Conservation (phyloP, 2,113 vertebrate species). For the Perca schrenkii region DNA sequence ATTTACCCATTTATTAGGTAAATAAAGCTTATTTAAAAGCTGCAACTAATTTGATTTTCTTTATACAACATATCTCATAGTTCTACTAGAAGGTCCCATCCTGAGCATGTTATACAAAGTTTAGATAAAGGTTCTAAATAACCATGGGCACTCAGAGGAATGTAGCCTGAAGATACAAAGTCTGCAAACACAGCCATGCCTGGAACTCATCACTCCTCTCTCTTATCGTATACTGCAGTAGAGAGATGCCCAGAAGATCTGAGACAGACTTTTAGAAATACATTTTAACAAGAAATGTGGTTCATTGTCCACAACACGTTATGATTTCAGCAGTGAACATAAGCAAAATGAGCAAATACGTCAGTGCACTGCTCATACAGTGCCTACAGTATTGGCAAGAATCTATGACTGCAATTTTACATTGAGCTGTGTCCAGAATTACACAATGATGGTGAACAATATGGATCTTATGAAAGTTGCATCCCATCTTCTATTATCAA, state of each 20-base stretch:
- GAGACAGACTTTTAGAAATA: not conserved
- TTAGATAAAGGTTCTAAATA: not conserved
- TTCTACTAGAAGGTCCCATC: not conserved
- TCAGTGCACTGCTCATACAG: conserved; percentile 25
- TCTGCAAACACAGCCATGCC: not conserved
- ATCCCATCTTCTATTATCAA: not conserved
- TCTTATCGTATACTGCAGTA: not conserved
- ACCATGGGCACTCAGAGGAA: not conserved
- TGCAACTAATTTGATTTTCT: not conserved
- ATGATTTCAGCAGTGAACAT: conserved; percentile 8
- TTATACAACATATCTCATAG: not conserved
- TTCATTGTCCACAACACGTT: not conserved
- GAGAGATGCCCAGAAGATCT: not conserved
- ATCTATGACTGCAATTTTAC: conserved; percentile 1
- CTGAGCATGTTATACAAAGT: not conserved
- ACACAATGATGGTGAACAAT: not conserved
- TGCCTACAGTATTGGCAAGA: conserved; percentile 5
- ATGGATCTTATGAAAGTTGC: not conserved
- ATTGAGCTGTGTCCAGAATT: not conserved
- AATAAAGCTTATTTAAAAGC: not conserved
- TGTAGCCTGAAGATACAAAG: conserved; percentile 5
- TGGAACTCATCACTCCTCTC: not conserved
- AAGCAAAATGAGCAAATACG: conserved; percentile 35
- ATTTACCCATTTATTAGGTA: no score
- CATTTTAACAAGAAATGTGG: not conserved